Conservation (phyloP, 64 coral and sea anemone genomes). For the Acropora yongei region DNA sequence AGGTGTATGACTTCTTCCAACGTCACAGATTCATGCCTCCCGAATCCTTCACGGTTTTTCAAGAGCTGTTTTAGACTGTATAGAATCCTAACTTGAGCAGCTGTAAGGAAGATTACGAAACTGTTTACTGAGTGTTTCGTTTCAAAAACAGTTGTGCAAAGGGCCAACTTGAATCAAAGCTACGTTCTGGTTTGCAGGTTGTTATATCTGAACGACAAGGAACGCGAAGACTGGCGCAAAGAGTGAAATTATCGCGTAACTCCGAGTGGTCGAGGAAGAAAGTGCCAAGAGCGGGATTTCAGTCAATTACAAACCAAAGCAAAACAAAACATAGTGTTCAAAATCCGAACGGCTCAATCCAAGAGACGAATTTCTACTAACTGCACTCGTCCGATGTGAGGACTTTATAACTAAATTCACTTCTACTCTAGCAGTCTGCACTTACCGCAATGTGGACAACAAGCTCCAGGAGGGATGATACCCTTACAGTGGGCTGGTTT, state of each 20-base stretch:
- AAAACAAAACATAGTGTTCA: too few species aligned
- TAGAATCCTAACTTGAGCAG: slow-evolving; percentile 85
- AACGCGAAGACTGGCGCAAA: too few species aligned
- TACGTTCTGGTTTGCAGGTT: too few species aligned
- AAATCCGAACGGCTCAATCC: too few species aligned
- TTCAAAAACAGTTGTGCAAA: neutral
- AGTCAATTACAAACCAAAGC: neutral
- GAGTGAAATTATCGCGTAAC: too few species aligned
- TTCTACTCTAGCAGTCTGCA: neutral
- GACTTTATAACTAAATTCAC: too few species aligned
- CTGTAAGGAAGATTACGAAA: slow-evolving; percentile 28
- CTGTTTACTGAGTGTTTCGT: too few species aligned
- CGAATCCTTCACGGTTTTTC: slow-evolving; percentile 80
- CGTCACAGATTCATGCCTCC: slow-evolving; percentile 60
- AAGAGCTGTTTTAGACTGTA: slow-evolving; percentile 79
- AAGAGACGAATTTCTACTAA: too few species aligned
- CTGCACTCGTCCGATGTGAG: too few species aligned
- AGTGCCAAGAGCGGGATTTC: neutral
- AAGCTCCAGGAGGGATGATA: slow-evolving; percentile 88
- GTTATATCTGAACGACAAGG: too few species aligned
- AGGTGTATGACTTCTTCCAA: slow-evolving; percentile 68
- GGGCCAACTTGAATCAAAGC: too few species aligned
- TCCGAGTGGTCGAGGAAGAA: neutral
- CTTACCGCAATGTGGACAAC: slow-evolving; percentile 93
- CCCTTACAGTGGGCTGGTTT: slow-evolving; percentile 78